Evolutionary conservation across 2,797 vertebrate species (phyloP), one percentile per base, ranked within the genome.

Genomic region (Cygnus olor): DNA sequence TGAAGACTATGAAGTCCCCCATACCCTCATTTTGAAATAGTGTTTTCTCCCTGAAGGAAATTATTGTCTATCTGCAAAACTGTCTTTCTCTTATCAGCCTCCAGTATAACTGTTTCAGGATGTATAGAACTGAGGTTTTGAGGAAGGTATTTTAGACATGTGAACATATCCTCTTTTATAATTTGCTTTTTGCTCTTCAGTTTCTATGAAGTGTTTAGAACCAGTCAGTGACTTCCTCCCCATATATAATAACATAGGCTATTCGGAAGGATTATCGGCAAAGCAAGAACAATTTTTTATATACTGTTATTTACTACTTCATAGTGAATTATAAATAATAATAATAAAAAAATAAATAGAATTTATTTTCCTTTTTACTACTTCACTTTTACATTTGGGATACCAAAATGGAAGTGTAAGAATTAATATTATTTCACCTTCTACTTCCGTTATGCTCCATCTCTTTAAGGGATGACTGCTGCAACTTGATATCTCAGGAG

Each of bases 401-500:
- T 84, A 84, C 5, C 12, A 42, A 70, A 40, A 57, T 5, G 60
- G 13, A 14, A 47, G 8, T 12, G 20, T 40, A 25, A 57, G n/a
- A 32, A 51, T 49, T 11, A 11, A 8, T 47, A 36, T 53, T 79
- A 61, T 53, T 94, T 89, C 54, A 61, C 14, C 10, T 81, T 60
- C 10, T 3, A 38, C 0, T 1, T 51, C 11, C 4, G 14, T 74
- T n/a, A 28, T 6, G 27, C 6, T 2, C 2, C 32, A 19, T 9
- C 11, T 38, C 27, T 68, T 64, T 80, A 66, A 94, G 28, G 36
- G n/a, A 77, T 60, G 44, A 85, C 5, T 83, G n/a, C 34, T 85
- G 22, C 44, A 85, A 40, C 14, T 10, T 21, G 49, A 2, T 66
- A 51, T n/a, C 40, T 65, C n/a, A 60, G 1, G 2, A 51, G 65